phyloP scores from a whole-genome alignment of 1,140 invertebrate species.

The Drosophila pseudoobscura region DNA sequence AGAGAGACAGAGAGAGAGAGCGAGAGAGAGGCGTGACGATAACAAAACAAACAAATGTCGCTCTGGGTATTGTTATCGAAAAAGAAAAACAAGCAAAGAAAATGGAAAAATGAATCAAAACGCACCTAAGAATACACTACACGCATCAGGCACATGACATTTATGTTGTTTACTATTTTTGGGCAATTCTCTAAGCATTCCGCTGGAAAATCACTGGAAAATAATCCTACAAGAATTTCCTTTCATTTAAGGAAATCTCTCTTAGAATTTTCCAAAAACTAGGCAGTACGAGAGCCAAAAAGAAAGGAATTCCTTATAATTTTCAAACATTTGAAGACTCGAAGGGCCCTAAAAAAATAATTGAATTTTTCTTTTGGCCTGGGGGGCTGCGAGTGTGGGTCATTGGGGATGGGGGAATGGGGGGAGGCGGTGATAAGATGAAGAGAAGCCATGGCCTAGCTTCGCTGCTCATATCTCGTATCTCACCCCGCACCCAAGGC shows the following conservation, averaged over 20 bases:
- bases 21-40: conserved; percentile 39
- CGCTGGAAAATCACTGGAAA: too few relatives aligned
- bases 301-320: too few relatives aligned
- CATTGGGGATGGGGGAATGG: not conserved
- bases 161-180: too few relatives aligned
- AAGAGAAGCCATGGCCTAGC: conserved; percentile 5
- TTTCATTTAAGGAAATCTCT: too few relatives aligned
- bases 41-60: conserved; percentile 40
- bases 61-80: conserved; percentile 25
- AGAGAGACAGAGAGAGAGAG: not conserved
- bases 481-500: not conserved
- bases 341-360: too few relatives aligned
- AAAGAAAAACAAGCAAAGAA: conserved; percentile 1
- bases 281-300: too few relatives aligned
- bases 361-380: not conserved
- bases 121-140: too few relatives aligned
- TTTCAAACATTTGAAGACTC: too few relatives aligned
- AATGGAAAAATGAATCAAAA: not conserved
- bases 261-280: too few relatives aligned
- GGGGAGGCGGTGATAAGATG: conserved; percentile 31
- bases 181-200: too few relatives aligned
- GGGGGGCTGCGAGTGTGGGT: not conserved
- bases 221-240: too few relatives aligned
- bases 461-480: conserved; percentile 7
- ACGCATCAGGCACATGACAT: too few relatives aligned